Evolutionary conservation across 2,797 vertebrate species (phyloP), one percentile per base, ranked within the genome.

Genomic region (Eutrigla gurnardus): DNA sequence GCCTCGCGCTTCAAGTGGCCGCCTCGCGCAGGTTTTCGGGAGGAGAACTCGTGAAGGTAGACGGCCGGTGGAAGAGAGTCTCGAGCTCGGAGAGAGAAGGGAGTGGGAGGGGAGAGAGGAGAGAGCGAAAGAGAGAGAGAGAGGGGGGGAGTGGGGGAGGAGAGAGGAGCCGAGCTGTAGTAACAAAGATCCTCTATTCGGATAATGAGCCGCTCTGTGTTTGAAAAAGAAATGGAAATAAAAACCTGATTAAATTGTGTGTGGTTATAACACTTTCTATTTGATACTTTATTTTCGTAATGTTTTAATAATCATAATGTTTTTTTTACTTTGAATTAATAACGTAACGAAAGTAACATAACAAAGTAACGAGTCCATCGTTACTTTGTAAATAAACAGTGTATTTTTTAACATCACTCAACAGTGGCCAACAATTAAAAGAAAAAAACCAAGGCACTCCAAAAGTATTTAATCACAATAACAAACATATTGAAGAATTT

Each of bases 31-130:
- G 94, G 90, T 91, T 93, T 25, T 92, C 78, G 35, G 84, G 86
- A 90, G 88, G 82, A 91, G 87, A 88, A 85, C 92, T 92, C 90
- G 91, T 90, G 83, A 94, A 94, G 93, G 93, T 89, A 86, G 83
- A 73, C 85, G 76, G 25, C 25, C 25, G 75, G 77, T 81, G 74
- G 78, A 89, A 88, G 86, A 88, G 70, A 75, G 65, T 66, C 88
- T 76, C 54, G 84, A 73, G 85, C 88, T 84, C 57, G 50, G 59
- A n/a, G 85, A 70, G 54, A 72, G 70, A 47, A 58, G 79, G 61
- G 83, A 81, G 78, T 63, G 66, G 79, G 73, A 80, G 80, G 78
- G 35, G 53, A 65, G 77, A 66, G 39, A 37, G 32, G 65, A 62
- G 33, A 18, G 72, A 7, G 73, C 42, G 58, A 18, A 67, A 53